Conservation (phyloP, 2,888 invertebrate species). For the Mayetiola destructor region DNA sequence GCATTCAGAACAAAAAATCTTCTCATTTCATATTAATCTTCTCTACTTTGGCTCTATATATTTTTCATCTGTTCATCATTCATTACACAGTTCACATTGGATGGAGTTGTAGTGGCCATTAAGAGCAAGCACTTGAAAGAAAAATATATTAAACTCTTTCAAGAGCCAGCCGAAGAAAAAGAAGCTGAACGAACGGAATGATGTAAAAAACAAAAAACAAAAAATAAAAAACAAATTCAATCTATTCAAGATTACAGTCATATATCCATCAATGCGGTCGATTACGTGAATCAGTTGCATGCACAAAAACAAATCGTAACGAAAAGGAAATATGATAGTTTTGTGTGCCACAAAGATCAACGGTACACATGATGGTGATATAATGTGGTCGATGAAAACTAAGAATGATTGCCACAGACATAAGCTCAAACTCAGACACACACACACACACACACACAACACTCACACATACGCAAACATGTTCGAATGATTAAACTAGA, state of each 20-base stretch:
- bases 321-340: background rate
- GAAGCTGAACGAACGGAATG: too few relatives aligned
- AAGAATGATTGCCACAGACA: too few relatives aligned
- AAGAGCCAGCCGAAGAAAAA: too few relatives aligned
- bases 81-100: slow-evolving; percentile 6
- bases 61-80: background rate
- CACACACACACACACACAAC: too few relatives aligned
- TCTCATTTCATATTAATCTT: slow-evolving; percentile 8
- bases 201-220: background rate
- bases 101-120: too few relatives aligned
- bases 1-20: background rate
- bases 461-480: too few relatives aligned
- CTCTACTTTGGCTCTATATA: background rate
- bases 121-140: background rate
- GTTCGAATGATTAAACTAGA: too few relatives aligned
- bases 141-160: background rate
- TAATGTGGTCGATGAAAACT: too few relatives aligned
- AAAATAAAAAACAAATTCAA: background rate
- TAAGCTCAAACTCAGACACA: too few relatives aligned
- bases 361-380: too few relatives aligned
- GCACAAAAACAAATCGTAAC: background rate
- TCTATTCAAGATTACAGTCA: background rate
- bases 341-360: too few relatives aligned
- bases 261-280: slow-evolving; percentile 7
- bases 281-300: slow-evolving; percentile 11